These are phyloP conservation scores for Stomorhina lunata DNA, from an alignment of 2,888 invertebrate species.

Conservation along the genomic window DNA sequence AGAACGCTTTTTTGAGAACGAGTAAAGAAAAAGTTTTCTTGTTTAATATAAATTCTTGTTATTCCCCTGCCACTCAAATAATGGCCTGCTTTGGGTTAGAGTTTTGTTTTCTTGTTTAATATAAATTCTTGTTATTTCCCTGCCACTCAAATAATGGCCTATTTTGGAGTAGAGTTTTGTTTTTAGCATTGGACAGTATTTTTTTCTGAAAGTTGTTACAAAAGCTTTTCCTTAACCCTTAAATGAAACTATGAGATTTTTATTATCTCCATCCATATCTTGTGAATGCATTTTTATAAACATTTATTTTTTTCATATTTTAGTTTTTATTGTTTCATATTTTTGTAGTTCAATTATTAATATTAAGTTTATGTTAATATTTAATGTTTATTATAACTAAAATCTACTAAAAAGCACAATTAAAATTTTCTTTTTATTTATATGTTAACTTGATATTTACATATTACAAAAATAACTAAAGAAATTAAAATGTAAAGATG, in stretches of 20 bases:
- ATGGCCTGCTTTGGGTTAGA: too few species aligned
- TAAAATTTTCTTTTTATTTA: slow-evolving; percentile 18
- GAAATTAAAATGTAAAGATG: slow-evolving; percentile 23
- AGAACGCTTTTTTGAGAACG: too few species aligned
- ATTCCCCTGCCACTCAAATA: too few species aligned
- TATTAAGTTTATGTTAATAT: background rate
- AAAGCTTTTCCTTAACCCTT: background rate
- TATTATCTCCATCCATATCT: background rate
- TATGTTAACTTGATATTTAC: slow-evolving; percentile 48
- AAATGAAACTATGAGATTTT: background rate
- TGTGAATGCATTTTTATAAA: slow-evolving; percentile 28
- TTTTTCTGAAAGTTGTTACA: too few species aligned
- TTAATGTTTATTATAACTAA: slow-evolving; percentile 25
- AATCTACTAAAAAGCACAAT: slow-evolving; percentile 56
- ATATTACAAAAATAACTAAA: slow-evolving; percentile 51
- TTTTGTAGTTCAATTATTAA: background rate
- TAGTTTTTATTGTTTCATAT: background rate
- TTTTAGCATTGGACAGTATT: too few species aligned
- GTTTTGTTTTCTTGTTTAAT: too few species aligned
- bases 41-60: too few species aligned
- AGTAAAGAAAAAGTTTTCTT: too few species aligned
- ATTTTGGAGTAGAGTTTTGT: too few species aligned
- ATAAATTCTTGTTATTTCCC: too few species aligned
- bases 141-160: too few species aligned
- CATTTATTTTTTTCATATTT: slow-evolving; percentile 24